A percentile compares a stretch with the other conserved stretches of the same genome.
Conservation (phyloP, 2,113 vertebrate species). For the Mobula birostris region DNA sequence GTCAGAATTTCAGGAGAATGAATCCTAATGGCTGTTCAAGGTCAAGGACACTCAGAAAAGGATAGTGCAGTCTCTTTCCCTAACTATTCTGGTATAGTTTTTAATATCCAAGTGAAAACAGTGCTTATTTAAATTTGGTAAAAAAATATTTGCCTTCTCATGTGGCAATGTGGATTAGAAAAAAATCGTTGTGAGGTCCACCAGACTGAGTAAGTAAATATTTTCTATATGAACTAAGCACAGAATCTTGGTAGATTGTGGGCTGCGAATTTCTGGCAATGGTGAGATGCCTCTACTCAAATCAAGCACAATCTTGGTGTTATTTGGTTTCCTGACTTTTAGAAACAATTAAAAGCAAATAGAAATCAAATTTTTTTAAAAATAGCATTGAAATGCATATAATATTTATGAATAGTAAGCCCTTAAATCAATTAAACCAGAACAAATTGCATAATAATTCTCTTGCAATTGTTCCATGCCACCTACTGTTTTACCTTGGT, state of each 20-base stretch:
- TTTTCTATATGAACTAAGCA: neutral
- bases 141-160: neutral
- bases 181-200: neutral
- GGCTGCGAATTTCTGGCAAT: too few species aligned
- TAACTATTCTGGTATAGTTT: neutral
- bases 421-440: too few species aligned
- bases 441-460: too few species aligned
- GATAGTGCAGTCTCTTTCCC: neutral
- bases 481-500: neutral
- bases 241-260: neutral
- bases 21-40: neutral
- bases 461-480: too few species aligned
- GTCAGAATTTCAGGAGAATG: too few species aligned
- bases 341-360: too few species aligned
- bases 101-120: neutral
- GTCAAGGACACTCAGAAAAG: neutral
- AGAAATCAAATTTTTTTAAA: too few species aligned
- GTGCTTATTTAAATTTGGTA: neutral
- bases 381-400: too few species aligned
- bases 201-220: neutral
- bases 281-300: too few species aligned
- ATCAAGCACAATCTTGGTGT: too few species aligned
- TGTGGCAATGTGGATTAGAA: neutral
- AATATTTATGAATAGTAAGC: too few species aligned
- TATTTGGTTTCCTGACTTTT: too few species aligned